phyloP scores from a whole-genome alignment of 2,797 vertebrate species.

The Eulemur mongoz region DNA sequence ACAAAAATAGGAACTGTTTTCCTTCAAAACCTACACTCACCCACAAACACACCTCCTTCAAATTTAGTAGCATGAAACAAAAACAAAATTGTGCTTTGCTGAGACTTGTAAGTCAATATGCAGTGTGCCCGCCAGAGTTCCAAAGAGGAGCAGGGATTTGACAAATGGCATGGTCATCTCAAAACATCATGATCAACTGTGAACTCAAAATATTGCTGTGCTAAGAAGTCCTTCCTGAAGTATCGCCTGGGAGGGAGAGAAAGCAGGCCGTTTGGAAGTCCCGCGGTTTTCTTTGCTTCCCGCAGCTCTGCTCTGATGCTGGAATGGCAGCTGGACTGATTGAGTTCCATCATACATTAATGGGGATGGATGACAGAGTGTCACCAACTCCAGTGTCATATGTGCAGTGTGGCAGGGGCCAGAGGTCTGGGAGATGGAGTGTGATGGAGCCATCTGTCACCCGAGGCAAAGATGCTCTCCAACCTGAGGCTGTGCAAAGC shows the following conservation, averaged over 20 bases:
- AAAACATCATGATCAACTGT: neutral
- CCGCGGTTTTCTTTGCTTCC: neutral
- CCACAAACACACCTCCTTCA: conserved; percentile 57
- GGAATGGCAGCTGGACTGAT: conserved; percentile 39
- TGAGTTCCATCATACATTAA: conserved; percentile 1
- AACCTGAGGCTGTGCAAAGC: conserved; percentile 25
- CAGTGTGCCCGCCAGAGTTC: neutral
- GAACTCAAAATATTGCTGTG: neutral
- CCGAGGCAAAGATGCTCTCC: conserved; percentile 50
- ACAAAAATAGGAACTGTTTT: conserved; percentile 53
- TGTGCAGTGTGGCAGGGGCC: conserved; percentile 39
- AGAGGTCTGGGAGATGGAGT: conserved; percentile 64
- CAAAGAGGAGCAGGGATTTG: neutral
- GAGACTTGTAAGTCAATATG: neutral
- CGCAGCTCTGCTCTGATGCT: neutral
- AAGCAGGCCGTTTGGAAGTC: neutral
- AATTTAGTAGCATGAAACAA: neutral
- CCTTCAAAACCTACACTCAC: conserved; percentile 6
- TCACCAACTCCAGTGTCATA: neutral
- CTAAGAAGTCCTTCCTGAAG: neutral
- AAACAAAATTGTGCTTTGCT: conserved; percentile 36
- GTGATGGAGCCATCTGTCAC: conserved; percentile 73
- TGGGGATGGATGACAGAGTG: conserved; percentile 53
- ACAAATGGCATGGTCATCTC: neutral
- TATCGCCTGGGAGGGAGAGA: neutral